phyloP scores from a whole-genome alignment of 1,140 invertebrate species.

The Euura lappo region DNA sequence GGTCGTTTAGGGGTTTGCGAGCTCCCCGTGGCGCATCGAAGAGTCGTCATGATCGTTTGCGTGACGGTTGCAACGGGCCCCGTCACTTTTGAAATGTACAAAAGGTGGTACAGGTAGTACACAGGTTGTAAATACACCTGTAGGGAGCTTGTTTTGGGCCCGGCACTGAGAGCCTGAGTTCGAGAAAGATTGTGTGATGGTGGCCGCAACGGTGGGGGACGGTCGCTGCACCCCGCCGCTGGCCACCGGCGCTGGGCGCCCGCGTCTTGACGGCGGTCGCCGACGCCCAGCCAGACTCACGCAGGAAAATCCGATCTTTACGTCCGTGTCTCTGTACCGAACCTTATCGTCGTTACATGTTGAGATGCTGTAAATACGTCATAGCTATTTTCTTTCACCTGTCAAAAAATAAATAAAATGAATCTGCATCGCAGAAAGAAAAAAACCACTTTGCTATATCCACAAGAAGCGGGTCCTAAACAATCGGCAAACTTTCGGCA shows the following conservation, averaged over 20 bases:
- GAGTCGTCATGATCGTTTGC: too few species aligned
- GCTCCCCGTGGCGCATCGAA: too few species aligned
- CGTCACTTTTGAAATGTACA: not conserved
- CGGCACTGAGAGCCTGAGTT: conserved; percentile 40
- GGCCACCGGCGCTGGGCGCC: conserved; percentile 51
- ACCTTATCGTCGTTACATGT: too few species aligned
- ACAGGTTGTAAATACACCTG: conserved; percentile 33
- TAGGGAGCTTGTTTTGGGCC: conserved; percentile 26
- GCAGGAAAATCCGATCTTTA: conserved; percentile 32
- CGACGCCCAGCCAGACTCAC: conserved; percentile 58
- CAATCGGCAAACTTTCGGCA: too few species aligned
- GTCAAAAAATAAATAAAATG: too few species aligned
- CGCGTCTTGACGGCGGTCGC: conserved; percentile 40
- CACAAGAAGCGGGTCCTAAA: too few species aligned
- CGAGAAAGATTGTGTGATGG: conserved; percentile 30
- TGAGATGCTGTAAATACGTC: too few species aligned
- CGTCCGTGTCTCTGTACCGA: too few species aligned
- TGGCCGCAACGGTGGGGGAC: conserved; percentile 24
- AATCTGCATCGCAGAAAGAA: too few species aligned
- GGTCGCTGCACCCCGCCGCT: conserved; percentile 43
- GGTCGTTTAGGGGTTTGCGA: too few species aligned
- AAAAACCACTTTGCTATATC: too few species aligned
- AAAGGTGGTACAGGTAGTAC: not conserved
- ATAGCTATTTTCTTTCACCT: too few species aligned
- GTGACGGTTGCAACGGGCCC: conserved; percentile 36